A percentile compares a stretch with the other conserved stretches of the same genome.
Conservation (phyloP, 2,797 vertebrate genomes). For the Dermochelys coriacea region DNA sequence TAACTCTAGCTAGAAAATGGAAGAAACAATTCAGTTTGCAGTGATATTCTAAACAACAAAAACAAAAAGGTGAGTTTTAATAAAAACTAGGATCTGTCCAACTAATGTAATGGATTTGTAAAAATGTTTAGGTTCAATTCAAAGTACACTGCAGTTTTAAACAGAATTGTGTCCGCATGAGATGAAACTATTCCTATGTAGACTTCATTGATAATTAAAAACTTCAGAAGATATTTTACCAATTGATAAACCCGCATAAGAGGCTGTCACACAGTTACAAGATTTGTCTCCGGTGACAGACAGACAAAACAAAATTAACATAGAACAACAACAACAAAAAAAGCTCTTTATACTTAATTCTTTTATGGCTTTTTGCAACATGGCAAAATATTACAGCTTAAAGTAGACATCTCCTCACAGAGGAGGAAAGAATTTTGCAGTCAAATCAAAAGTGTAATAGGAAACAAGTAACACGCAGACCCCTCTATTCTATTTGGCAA, state of each 20-base stretch:
- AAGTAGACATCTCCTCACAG: conserved; percentile 92
- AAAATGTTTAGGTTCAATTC: conserved; percentile 41
- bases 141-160: conserved; percentile 48
- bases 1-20: conserved; percentile 15
- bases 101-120: conserved; percentile 47
- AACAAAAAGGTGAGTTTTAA: conserved; percentile 31
- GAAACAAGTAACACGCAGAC: conserved; percentile 77
- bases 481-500: conserved; percentile 61
- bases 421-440: conserved; percentile 91
- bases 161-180: conserved; percentile 67
- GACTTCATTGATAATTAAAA: conserved; percentile 64
- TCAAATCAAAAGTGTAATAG: conserved; percentile 79
- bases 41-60: conserved; percentile 48
- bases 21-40: conserved; percentile 64
- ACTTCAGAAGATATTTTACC: conserved; percentile 75
- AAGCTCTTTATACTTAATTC: conserved; percentile 84
- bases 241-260: conserved; percentile 82
- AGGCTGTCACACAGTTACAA: conserved; percentile 86
- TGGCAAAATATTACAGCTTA: conserved; percentile 90
- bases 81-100: conserved; percentile 55
- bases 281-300: conserved; percentile 80
- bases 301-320: conserved; percentile 79
- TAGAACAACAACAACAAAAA: conserved; percentile 75
- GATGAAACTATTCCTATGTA: conserved; percentile 66
- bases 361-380: conserved; percentile 93